Conservation (phyloP, 1,140 invertebrate genomes). For the Aphelinus certus region DNA sequence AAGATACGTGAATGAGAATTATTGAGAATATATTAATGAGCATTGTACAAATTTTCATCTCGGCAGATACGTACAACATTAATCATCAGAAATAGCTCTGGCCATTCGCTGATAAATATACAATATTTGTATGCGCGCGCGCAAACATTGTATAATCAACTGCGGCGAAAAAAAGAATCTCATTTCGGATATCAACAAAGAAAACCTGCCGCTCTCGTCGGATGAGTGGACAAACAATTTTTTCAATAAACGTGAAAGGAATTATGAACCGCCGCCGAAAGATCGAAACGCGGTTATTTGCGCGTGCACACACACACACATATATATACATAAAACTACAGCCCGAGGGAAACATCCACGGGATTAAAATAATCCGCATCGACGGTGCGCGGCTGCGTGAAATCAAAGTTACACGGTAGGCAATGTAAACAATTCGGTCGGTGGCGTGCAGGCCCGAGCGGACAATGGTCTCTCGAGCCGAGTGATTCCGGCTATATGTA, state of each 20-base stretch:
- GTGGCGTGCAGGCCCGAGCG: not conserved
- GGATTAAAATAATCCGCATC: constrained; percentile 29
- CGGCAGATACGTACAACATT: too few relatives aligned
- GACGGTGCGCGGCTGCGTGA: constrained; percentile 14
- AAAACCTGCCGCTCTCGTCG: too few relatives aligned
- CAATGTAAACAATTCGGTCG: constrained; percentile 25
- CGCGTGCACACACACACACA: not conserved
- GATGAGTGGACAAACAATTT: too few relatives aligned
- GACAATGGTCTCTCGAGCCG: constrained; percentile 11
- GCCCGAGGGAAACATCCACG: not conserved
- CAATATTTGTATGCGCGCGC: too few relatives aligned
- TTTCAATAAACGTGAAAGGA: constrained; percentile 21
- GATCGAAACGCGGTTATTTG: not conserved
- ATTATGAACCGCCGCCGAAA: not conserved
- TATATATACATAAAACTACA: not conserved
- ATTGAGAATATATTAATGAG: too few relatives aligned
- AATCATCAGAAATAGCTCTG: too few relatives aligned
- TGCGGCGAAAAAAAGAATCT: too few relatives aligned
- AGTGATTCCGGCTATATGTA: not conserved
- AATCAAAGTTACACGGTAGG: constrained; percentile 29
- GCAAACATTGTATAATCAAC: too few relatives aligned
- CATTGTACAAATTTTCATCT: too few relatives aligned
- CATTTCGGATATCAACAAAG: too few relatives aligned
- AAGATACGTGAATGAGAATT: too few relatives aligned
- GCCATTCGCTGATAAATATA: too few relatives aligned